Conservation (phyloP, 2,113 vertebrate genomes). For the Anarhynchus alexandrinus region DNA sequence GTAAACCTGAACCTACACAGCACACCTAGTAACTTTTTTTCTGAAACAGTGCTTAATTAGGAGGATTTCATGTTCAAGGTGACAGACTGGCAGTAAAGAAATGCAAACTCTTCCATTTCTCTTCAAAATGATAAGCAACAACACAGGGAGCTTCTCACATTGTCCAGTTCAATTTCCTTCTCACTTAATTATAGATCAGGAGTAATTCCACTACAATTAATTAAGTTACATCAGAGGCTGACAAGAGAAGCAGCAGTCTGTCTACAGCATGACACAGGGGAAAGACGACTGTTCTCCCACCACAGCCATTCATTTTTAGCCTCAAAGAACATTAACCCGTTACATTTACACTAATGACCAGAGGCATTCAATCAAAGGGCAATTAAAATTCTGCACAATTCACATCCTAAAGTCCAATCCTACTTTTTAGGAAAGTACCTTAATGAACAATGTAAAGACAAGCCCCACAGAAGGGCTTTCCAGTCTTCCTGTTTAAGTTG, state of each 20-base stretch:
- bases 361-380: background rate
- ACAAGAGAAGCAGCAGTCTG: slow-evolving; percentile 29
- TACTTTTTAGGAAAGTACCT: background rate
- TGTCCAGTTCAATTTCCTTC: slow-evolving; percentile 54
- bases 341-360: background rate
- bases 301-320: background rate
- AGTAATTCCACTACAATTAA: slow-evolving; percentile 55
- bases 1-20: background rate
- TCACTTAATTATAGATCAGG: slow-evolving; percentile 45
- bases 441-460: background rate
- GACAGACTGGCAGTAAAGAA: slow-evolving; percentile 18
- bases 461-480: background rate
- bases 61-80: background rate
- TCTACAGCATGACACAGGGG: background rate
- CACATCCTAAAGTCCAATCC: background rate
- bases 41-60: background rate
- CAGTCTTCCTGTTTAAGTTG: background rate
- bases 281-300: background rate
- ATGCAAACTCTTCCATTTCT: background rate
- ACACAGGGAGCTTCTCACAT: slow-evolving; percentile 39
- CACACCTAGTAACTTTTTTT: background rate
- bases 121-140: slow-evolving; percentile 18
- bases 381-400: background rate
- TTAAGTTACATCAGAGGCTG: slow-evolving; percentile 44
- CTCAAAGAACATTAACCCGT: background rate